Evolutionary conservation across 1,140 invertebrate genomes (phyloP).

Genomic region (Callitettix versicolor): DNA sequence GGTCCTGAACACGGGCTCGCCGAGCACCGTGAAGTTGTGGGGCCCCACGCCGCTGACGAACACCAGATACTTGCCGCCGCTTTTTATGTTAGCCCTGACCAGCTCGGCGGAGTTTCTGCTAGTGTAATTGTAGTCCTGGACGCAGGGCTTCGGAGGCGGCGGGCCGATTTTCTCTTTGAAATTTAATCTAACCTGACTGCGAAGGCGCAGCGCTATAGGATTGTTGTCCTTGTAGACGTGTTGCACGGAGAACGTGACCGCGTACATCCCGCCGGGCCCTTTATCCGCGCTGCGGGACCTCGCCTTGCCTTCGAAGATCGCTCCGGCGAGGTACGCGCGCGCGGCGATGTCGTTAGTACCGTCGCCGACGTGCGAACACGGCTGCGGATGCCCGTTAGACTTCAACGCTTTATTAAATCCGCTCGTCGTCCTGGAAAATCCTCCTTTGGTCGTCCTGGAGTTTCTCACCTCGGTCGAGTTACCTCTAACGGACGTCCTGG

Average conservation of each 20-base stretch:
- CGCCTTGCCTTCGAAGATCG: slow-evolving; percentile 51
- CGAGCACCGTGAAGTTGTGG: slow-evolving; percentile 50
- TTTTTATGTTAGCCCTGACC: slow-evolving; percentile 44
- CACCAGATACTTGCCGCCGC: slow-evolving; percentile 50
- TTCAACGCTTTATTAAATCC: slow-evolving; percentile 5
- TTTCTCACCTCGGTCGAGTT: background rate
- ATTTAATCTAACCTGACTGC: slow-evolving; percentile 40
- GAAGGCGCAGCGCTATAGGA: slow-evolving; percentile 36
- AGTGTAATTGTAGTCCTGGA: slow-evolving; percentile 22
- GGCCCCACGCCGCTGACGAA: slow-evolving; percentile 52
- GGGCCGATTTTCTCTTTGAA: slow-evolving; percentile 35
- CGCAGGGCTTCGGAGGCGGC: slow-evolving; percentile 26
- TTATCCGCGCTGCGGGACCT: slow-evolving; percentile 45
- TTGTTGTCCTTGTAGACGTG: slow-evolving; percentile 46
- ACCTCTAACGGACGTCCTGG: background rate
- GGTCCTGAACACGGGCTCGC: slow-evolving; percentile 39
- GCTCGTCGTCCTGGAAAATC: slow-evolving; percentile 4
- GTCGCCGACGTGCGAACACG: slow-evolving; percentile 27
- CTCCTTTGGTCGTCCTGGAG: background rate
- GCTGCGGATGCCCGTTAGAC: slow-evolving; percentile 6
- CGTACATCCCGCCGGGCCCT: slow-evolving; percentile 43
- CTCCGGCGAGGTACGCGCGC: slow-evolving; percentile 45
- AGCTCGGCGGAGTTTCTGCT: slow-evolving; percentile 14
- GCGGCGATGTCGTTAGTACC: slow-evolving; percentile 41
- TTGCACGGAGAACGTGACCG: slow-evolving; percentile 52